Percentiles rank a stretch among this genome's conserved stretches.
phyloP scores from a whole-genome alignment of 2,797 vertebrate species.

The Tolypeutes matacus region DNA sequence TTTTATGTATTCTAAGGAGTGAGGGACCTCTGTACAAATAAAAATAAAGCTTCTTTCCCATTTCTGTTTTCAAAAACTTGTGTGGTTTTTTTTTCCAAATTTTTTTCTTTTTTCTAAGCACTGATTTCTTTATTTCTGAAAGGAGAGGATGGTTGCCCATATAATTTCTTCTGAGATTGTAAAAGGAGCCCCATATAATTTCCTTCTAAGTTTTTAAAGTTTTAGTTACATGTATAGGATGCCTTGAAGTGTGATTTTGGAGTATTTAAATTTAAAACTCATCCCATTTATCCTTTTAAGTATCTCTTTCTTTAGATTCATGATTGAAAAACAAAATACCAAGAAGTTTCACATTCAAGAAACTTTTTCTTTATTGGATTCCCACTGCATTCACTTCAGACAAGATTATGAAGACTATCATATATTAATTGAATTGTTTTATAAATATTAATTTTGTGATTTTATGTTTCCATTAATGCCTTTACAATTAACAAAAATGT shows the following conservation, averaged over 20 bases:
- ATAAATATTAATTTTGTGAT: neutral
- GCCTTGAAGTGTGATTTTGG: neutral
- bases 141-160: too few relatives aligned
- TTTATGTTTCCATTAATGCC: neutral
- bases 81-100: neutral
- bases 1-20: neutral
- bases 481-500: neutral
- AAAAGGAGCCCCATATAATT: neutral
- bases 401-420: neutral
- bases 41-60: neutral
- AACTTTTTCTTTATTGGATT: neutral
- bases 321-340: neutral
- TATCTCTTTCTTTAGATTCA: neutral
- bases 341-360: neutral
- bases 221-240: neutral
- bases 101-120: too few relatives aligned
- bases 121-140: neutral
- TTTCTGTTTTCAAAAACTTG: neutral
- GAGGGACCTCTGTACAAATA: neutral
- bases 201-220: neutral
- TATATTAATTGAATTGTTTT: neutral
- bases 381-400: neutral
- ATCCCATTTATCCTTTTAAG: neutral
- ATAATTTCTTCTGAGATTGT: neutral
- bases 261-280: neutral